Evolutionary conservation across 2,113 vertebrate species (phyloP).

Genomic region (Malaclemys terrapin): DNA sequence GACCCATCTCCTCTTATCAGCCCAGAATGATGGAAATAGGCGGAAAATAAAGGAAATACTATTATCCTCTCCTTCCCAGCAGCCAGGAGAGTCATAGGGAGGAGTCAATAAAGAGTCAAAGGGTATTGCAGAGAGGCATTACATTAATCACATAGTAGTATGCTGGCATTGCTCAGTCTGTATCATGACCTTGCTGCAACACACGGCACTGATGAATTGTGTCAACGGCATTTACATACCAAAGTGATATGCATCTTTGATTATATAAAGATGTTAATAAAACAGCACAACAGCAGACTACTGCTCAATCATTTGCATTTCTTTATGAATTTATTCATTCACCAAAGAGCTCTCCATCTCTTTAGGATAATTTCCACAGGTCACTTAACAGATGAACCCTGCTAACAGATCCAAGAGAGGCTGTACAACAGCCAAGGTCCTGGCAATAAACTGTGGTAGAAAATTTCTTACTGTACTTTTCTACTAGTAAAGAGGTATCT

Average conservation of each 20-base stretch:
- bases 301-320: background rate
- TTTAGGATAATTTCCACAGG: background rate
- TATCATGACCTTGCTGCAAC: background rate
- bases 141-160: background rate
- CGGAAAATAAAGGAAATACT: background rate
- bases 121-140: fast-evolving
- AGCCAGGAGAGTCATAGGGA: background rate
- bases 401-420: background rate
- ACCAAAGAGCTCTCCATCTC: background rate
- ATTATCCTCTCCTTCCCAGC: background rate
- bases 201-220: background rate
- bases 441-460: background rate
- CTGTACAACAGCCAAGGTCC: background rate
- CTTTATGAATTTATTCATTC: background rate
- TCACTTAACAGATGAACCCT: background rate
- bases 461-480: background rate
- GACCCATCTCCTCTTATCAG: background rate
- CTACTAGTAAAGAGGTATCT: background rate
- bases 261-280: background rate
- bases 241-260: background rate
- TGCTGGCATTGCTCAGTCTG: background rate
- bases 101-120: background rate
- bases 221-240: conserved; percentile 11
- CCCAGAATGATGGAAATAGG: background rate
- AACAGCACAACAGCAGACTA: background rate